A percentile compares a stretch with the other conserved stretches of the same genome.
phyloP scores from a whole-genome alignment of 2,797 vertebrate genomes.

The Cichlasoma orientale region DNA sequence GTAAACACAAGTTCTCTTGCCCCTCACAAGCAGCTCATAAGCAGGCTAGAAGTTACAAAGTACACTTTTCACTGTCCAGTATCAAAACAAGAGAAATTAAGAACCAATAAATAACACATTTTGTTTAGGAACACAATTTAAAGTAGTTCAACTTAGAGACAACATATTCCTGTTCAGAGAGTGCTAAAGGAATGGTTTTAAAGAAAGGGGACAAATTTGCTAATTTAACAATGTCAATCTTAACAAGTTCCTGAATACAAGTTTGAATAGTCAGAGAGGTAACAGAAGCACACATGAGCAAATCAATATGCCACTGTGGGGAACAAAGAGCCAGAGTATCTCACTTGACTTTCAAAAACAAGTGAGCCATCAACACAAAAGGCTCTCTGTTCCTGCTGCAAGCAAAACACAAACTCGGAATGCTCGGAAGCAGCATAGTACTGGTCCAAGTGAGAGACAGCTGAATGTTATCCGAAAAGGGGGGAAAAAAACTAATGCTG shows the following conservation, averaged over 20 bases:
- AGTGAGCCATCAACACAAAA: slow-evolving; percentile 78
- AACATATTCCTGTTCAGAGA: not conserved
- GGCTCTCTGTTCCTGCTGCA: slow-evolving; percentile 72
- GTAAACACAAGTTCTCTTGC: not conserved
- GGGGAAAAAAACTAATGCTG: not conserved
- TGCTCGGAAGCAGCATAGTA: slow-evolving; percentile 50
- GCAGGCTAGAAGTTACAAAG: not conserved
- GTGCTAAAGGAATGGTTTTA: not conserved
- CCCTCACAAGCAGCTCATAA: not conserved
- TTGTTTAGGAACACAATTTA: not conserved
- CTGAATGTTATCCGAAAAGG: slow-evolving; percentile 10
- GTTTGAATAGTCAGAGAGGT: slow-evolving; percentile 28
- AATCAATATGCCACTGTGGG: slow-evolving; percentile 68
- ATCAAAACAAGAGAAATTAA: not conserved
- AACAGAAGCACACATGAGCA: slow-evolving; percentile 55
- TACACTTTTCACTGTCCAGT: not conserved
- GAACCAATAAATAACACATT: not conserved
- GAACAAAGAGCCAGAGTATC: slow-evolving; percentile 76
- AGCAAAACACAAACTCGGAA: slow-evolving; percentile 72
- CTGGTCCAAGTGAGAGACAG: slow-evolving; percentile 30
- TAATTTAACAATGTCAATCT: slow-evolving; percentile 18
- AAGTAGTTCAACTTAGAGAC: not conserved
- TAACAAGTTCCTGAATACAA: not conserved
- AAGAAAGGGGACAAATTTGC: slow-evolving; percentile 7
- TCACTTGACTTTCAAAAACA: slow-evolving; percentile 80